phyloP scores from a whole-genome alignment of 2,113 vertebrate genomes.

The Coregonus clupeaformis region DNA sequence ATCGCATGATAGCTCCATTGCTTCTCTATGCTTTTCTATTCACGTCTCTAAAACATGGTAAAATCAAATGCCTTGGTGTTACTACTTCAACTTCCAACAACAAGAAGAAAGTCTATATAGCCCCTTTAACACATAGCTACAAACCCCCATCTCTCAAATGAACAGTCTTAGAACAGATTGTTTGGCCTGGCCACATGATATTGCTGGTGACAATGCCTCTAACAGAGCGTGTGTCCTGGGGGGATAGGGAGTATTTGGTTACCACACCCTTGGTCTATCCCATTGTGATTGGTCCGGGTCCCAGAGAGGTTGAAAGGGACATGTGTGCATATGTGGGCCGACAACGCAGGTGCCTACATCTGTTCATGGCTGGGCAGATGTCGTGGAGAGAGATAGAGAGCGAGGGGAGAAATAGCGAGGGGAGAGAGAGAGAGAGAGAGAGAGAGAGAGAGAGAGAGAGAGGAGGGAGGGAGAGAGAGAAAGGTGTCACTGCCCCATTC shows the following conservation, averaged over 20 bases:
- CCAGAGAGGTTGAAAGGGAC: constrained; percentile 85
- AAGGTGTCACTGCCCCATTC: constrained; percentile 29
- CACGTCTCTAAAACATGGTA: constrained; percentile 20
- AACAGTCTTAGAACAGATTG: constrained; percentile 77
- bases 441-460: constrained; percentile 1
- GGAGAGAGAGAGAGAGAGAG: constrained; percentile 1
- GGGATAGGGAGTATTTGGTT: constrained; percentile 93
- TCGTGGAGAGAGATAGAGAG: constrained; percentile 63
- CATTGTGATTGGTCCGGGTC: constrained; percentile 76
- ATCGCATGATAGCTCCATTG: neutral
- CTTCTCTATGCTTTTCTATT: too few relatives aligned
- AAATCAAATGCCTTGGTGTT: too few relatives aligned
- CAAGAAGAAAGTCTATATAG: neutral
- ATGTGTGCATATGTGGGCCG: constrained; percentile 84
- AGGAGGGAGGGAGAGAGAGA: neutral
- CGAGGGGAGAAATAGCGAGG: constrained; percentile 14
- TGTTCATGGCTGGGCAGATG: constrained; percentile 95
- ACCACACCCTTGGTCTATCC: constrained; percentile 82
- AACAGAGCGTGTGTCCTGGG: constrained; percentile 84
- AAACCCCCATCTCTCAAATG: constrained; percentile 63
- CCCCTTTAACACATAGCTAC: neutral
- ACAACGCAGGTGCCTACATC: constrained; percentile 98
- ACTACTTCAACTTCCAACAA: too few relatives aligned
- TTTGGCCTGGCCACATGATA: constrained; percentile 85
- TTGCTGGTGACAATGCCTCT: constrained; percentile 81